Conservation (phyloP, 1,140 invertebrate species). For the Anagrus nilaparvatae region DNA sequence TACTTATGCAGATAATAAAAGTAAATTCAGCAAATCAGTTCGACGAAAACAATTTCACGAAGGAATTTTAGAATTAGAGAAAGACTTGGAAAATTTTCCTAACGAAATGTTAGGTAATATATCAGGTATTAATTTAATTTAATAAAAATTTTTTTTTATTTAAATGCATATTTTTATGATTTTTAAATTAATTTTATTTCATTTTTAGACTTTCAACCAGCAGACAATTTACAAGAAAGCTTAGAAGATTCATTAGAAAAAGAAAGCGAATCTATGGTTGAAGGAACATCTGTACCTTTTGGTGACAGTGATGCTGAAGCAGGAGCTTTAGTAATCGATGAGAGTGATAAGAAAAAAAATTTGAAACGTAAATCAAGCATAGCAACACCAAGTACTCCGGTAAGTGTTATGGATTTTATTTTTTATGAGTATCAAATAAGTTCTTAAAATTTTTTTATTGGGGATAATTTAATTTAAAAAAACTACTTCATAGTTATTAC, state of each 20-base stretch:
- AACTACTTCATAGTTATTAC: constrained; percentile 15
- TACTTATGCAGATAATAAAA: constrained; percentile 48
- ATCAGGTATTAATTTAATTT: constrained; percentile 10
- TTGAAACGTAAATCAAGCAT: constrained; percentile 30
- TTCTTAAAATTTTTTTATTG: constrained; percentile 2
- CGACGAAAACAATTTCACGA: constrained; percentile 58
- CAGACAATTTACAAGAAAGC: constrained; percentile 15
- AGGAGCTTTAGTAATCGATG: constrained; percentile 49
- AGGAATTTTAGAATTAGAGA: constrained; percentile 54
- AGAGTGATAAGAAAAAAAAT: constrained; percentile 42
- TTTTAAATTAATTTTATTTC: constrained; percentile 1
- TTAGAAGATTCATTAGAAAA: constrained; percentile 16
- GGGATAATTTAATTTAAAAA: constrained; percentile 14
- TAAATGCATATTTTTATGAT: constrained; percentile 8
- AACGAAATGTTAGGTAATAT: constrained; percentile 3
- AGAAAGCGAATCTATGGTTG: constrained; percentile 17
- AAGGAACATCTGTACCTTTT: constrained; percentile 16
- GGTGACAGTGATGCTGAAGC: constrained; percentile 42
- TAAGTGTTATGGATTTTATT: constrained; percentile 18
- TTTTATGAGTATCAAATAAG: not conserved
- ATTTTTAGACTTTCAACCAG: constrained; percentile 4
- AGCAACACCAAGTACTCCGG: constrained; percentile 23
- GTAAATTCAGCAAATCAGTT: constrained; percentile 54
- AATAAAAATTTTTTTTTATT: too few relatives aligned
- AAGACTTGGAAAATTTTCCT: constrained; percentile 29